Evolutionary conservation across 2,888 invertebrate genomes (phyloP), one percentile per base, ranked within the genome.

Genomic region (Sinentomon sp.): DNA sequence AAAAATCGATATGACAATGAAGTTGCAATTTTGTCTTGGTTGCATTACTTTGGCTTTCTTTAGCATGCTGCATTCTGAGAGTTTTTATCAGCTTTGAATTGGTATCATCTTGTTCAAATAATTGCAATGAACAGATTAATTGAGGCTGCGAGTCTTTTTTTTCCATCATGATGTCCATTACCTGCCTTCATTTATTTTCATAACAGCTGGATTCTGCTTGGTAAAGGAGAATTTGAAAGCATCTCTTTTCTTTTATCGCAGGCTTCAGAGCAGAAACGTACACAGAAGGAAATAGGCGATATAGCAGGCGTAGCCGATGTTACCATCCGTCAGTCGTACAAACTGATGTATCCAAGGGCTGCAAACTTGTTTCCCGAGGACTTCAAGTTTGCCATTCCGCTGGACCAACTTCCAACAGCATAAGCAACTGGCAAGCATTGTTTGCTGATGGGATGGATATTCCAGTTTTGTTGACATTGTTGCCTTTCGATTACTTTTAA

Each of bases 221-320:
- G 3, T 14, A 13, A 9, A 7, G 17, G 7, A n/a, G 14, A 12
- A 12, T 5, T 5, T 9, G 7, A 6, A 5, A 28, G 12, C 5
- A 5, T 16, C 28, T 23, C 6, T 20, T 6, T 7, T 5, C 9
- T n/a, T 22, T 22, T 22, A 9, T 22, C 33, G 12, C 52, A 71
- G 72, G 85, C 89, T 0, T 85, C 83, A 0, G 82, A 80, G 45
- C 76, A 82, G 49, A 80, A 92, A 50, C 69, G 78, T 45, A 78
- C 80, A 40, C 87, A 87, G 51, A 89, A 87, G 54, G 94, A 97
- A 57, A 94, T 97, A 44, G 89, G 92, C 1, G 92, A 94, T 48
- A 83, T 92, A 44, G 89, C 94, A 21, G 94, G 94, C 22, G 92
- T 89, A 1, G 94, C 94, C 3, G 94, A 97, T 52, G 89, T 87